These are phyloP conservation scores for Platorchestia sp. DNA, from an alignment of 1,140 invertebrate species.

Conservation along the genomic window DNA sequence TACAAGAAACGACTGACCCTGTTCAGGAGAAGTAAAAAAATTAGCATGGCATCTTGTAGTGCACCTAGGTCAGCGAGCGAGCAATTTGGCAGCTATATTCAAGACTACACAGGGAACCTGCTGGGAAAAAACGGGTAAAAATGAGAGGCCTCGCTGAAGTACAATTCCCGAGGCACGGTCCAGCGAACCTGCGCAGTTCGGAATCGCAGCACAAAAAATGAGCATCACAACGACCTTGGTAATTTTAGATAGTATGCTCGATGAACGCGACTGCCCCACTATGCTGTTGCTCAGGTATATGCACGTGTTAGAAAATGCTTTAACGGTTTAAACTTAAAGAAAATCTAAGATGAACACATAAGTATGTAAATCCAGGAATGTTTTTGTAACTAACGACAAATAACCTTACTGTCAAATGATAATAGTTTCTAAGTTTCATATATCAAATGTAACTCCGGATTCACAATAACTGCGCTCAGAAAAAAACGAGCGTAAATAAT, in stretches of 20 bases:
- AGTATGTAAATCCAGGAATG: background rate
- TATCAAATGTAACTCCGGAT: background rate
- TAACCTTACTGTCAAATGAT: background rate
- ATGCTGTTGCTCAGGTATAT: background rate
- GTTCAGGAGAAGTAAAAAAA: background rate
- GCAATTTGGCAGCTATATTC: constrained; percentile 2
- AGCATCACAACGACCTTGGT: background rate
- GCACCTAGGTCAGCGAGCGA: background rate
- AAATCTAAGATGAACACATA: background rate
- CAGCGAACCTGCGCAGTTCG: background rate
- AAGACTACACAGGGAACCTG: background rate
- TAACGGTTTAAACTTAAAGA: background rate
- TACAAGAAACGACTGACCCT: background rate
- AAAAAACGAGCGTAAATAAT: too few relatives aligned
- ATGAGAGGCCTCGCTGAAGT: background rate
- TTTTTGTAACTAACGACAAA: background rate
- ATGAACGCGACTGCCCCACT: background rate
- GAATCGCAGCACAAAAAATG: background rate
- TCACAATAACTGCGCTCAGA: background rate
- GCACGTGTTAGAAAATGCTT: background rate
- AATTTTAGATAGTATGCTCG: background rate
- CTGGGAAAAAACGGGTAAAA: background rate
- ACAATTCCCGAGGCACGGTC: background rate
- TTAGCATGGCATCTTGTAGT: background rate
- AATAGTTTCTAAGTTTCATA: background rate